Conservation (phyloP, 35 echinoderm and acorn worm species). For the Diadema setosum region DNA sequence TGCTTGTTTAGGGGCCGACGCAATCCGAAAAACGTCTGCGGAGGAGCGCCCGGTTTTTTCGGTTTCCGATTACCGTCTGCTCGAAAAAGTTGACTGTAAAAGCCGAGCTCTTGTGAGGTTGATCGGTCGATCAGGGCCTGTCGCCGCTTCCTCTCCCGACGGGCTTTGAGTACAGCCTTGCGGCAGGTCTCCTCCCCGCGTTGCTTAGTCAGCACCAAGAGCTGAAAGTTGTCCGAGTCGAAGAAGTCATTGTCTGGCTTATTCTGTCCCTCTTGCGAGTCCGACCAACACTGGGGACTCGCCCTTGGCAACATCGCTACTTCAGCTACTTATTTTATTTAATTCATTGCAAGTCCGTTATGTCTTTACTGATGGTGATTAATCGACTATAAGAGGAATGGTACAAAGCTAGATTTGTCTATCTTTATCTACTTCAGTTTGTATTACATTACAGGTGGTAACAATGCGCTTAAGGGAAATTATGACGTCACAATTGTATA, state of each 20-base stretch:
- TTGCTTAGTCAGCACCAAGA: neutral
- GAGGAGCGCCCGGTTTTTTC: neutral
- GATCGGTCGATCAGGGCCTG: neutral
- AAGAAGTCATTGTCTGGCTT: conserved; percentile 15
- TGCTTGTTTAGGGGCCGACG: neutral
- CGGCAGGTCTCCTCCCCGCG: neutral
- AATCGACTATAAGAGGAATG: no score
- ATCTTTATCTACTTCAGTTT: no score
- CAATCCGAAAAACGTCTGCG: neutral
- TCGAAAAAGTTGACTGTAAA: neutral
- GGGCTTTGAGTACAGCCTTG: neutral
- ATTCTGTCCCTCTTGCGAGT: conserved; percentile 1
- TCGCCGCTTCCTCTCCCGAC: neutral
- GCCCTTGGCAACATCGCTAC: neutral
- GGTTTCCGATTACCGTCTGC: neutral
- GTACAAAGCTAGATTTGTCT: no score
- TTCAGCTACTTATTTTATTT: neutral
- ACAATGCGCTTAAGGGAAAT: no score
- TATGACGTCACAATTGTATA: no score
- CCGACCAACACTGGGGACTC: neutral
- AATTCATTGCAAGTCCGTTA: neutral
- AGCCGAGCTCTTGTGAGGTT: neutral
- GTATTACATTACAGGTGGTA: no score
- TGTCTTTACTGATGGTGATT: no score
- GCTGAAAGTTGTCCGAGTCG: conserved; percentile 6